phyloP scores from a whole-genome alignment of 1,140 invertebrate genomes.

The Druon quercuslanigerum region DNA sequence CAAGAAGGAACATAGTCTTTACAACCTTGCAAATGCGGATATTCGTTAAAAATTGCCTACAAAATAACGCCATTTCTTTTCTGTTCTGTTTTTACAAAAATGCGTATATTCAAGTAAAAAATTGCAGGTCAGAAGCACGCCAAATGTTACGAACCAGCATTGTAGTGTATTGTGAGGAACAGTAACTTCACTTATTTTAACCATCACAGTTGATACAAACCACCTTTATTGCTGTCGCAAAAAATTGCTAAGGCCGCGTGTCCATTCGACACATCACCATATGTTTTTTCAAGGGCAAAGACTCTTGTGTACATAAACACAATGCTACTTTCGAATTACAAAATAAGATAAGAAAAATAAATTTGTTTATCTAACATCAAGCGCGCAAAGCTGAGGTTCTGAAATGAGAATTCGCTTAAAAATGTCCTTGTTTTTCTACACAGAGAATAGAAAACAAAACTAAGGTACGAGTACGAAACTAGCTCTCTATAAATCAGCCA shows the following conservation, averaged over 20 bases:
- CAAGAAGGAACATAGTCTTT: neutral
- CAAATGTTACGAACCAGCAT: neutral
- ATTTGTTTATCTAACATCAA: no score
- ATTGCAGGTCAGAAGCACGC: neutral
- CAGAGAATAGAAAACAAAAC: conserved; percentile 11
- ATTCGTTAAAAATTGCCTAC: neutral
- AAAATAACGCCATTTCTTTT: neutral
- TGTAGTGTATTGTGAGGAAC: neutral
- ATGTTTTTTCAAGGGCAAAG: neutral
- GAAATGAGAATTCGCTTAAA: no score
- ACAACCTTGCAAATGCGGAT: neutral
- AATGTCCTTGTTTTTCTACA: neutral
- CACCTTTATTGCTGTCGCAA: conserved; percentile 1
- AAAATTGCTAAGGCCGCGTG: conserved; percentile 1
- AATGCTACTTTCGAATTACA: neutral
- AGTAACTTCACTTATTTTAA: conserved; percentile 3
- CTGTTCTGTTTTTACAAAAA: neutral
- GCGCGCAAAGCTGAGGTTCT: no score
- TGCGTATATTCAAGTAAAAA: neutral
- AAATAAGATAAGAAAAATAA: neutral
- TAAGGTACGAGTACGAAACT: conserved; percentile 22
- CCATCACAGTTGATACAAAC: conserved; percentile 12
- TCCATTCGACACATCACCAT: neutral
- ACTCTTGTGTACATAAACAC: neutral
- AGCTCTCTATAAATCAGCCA: neutral